Percentiles rank a stretch among this genome's conserved stretches.
Conservation (phyloP, 2,888 invertebrate genomes). For the Tanypteryx hageni region DNA sequence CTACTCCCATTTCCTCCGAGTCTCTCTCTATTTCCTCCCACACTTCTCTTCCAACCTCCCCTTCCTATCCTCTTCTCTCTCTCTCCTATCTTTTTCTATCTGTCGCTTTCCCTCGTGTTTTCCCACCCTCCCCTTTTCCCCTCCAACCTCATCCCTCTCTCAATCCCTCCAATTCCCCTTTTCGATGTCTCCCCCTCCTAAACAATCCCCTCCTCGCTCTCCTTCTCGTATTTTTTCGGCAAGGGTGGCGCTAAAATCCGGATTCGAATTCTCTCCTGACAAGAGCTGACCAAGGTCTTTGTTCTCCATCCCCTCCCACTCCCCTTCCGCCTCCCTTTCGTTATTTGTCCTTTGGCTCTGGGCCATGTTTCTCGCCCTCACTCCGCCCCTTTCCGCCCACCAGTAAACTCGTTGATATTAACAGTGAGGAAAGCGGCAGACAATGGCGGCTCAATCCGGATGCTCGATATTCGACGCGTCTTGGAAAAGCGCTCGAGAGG, state of each 20-base stretch:
- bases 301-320: not conserved
- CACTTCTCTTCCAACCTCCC: not conserved
- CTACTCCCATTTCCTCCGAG: not conserved
- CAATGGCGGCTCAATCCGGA: not conserved
- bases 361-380: not conserved
- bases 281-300: constrained; percentile 58
- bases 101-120: not conserved
- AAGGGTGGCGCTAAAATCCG: constrained; percentile 47
- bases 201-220: not conserved
- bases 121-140: not conserved
- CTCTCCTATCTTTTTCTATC: not conserved
- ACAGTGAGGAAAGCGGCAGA: constrained; percentile 26
- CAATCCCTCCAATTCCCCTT: no score
- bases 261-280: constrained; percentile 50
- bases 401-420: constrained; percentile 35
- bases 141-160: not conserved
- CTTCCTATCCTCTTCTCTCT: not conserved
- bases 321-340: not conserved
- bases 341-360: constrained; percentile 56
- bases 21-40: not conserved
- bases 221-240: constrained; percentile 27
- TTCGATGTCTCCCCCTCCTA: not conserved
- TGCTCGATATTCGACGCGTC: constrained; percentile 5
- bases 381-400: not conserved
- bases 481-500: not conserved